Percentiles rank a stretch among this genome's conserved stretches.
Evolutionary conservation across 2,888 invertebrate genomes (phyloP).

Genomic region (Melinaea menophilus): DNA sequence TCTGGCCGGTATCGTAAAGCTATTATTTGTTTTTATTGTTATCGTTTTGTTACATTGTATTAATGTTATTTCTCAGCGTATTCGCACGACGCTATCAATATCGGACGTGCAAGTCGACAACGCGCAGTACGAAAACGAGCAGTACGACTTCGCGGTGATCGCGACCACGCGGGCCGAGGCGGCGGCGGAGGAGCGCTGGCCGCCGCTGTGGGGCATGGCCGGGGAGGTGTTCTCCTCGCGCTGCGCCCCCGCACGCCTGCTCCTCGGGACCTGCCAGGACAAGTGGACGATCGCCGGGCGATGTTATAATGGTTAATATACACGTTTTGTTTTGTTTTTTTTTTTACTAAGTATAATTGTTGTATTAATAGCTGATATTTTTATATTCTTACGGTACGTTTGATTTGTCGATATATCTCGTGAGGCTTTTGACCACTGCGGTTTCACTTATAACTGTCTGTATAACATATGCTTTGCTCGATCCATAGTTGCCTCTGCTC

Average conservation of each 20-base stretch:
- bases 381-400: no score
- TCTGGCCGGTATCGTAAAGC: no score
- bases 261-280: conserved; percentile 47
- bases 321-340: no score
- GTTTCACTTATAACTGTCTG: no score
- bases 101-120: conserved; percentile 91
- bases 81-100: conserved; percentile 60
- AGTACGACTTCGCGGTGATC: conserved; percentile 93
- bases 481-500: no score
- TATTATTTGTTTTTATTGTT: no score
- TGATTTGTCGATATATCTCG: no score
- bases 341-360: no score
- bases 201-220: conserved; percentile 57
- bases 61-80: conserved; percentile 48
- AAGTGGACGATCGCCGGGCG: conserved; percentile 42
- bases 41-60: no score
- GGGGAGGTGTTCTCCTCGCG: conserved; percentile 34
- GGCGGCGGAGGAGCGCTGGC: conserved; percentile 39
- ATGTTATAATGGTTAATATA: conserved; percentile 40
- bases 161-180: conserved; percentile 72
- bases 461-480: no score
- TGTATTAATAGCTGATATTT: no score
- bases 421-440: no score
- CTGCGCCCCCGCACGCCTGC: conserved; percentile 38
- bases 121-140: conserved; percentile 84